These are phyloP conservation scores for Onychostruthus taczanowskii DNA, from an alignment of 2,113 vertebrate species.

Conservation along the genomic window DNA sequence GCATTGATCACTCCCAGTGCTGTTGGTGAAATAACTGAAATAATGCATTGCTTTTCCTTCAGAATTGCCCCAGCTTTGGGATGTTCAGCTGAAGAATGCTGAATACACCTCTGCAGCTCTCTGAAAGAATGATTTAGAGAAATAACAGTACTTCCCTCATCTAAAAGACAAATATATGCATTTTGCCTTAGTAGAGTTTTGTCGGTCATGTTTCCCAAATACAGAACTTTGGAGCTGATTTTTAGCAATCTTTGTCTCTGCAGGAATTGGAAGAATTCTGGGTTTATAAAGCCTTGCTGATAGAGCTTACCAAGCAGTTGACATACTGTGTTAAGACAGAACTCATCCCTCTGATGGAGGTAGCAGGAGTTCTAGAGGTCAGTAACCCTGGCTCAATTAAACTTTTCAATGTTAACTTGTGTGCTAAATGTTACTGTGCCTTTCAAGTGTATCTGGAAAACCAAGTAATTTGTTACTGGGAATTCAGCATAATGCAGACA, in stretches of 20 bases:
- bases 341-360: slow-evolving; percentile 95
- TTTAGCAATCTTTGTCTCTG: neutral
- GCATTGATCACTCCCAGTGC: neutral
- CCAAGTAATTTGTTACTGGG: neutral
- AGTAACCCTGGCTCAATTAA: neutral
- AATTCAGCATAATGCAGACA: neutral
- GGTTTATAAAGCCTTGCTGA: slow-evolving; percentile 87
- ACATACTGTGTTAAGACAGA: slow-evolving; percentile 92
- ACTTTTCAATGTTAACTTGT: neutral
- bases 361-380: slow-evolving; percentile 91
- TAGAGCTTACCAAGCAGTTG: slow-evolving; percentile 84
- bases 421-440: neutral
- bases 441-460: neutral
- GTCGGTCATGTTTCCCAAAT: neutral
- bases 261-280: slow-evolving; percentile 96
- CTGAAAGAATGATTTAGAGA: neutral
- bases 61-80: neutral
- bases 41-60: neutral
- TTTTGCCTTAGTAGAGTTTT: neutral
- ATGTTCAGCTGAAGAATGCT: neutral
- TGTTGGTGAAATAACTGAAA: neutral
- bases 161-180: neutral
- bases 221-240: neutral
- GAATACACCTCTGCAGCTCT: neutral
- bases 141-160: neutral